Evolutionary conservation across 2,113 vertebrate genomes (phyloP), one percentile per base, ranked within the genome.

Genomic region (Noctilio leporinus): DNA sequence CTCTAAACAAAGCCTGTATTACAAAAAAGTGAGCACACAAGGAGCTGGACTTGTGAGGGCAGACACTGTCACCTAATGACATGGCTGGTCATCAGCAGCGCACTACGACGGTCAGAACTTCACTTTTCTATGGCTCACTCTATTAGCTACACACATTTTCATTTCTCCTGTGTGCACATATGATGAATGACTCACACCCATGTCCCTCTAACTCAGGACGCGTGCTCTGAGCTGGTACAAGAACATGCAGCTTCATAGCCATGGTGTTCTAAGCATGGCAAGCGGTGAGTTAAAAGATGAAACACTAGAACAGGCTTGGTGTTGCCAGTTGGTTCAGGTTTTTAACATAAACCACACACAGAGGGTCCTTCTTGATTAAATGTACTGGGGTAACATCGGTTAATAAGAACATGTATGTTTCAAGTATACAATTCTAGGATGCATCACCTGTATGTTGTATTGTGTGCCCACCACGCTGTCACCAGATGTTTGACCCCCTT

Each of bases 1-100:
- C 92, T 86, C 95, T 64, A 97, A 97, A 81, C 91, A 98, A 98
- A 97, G 84, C 53, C 93, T 97, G 95, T 96, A 97, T 96, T 77
- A 97, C 95, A 97, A 96, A 96, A 98, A 97, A 97, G 49, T 95
- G 96, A 96, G 96, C 70, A 93, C 47, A 88, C 65, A 76, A 77
- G 59, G 93, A 65, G 19, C 43, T 59, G 88, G 85, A 89, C 65
- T 64, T 65, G 88, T 12, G 93, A 97, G 83, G 2, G 19, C 30
- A 53, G 40, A 73, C 49, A 89, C 55, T 95, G 93, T 95, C 67
- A 78, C 92, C 86, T 85, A 92, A 17, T 1, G 3, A 85, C 49
- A 73, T 0, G 28, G 35, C 35, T 22, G 55, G 19, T 45, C 86
- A 65, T 3, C 12, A 93, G 10, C 53, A 77, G 83, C 30, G 76